These are phyloP conservation scores for Betta splendens DNA, from an alignment of 2,797 vertebrate species.

Conservation along the genomic window DNA sequence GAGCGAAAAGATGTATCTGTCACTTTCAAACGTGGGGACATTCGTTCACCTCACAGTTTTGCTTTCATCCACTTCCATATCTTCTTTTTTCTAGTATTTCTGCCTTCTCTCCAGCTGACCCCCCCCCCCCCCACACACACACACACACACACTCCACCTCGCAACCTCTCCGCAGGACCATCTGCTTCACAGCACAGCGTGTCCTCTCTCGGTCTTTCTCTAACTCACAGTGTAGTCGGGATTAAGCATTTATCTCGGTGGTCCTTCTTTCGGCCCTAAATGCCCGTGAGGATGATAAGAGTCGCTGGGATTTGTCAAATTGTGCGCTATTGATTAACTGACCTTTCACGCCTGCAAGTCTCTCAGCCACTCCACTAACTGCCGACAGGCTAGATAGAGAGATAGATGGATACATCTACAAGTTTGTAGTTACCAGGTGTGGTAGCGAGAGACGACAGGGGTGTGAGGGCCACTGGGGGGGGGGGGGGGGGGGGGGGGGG, in stretches of 20 bases:
- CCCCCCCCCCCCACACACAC: slow-evolving; percentile 7
- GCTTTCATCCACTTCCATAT: slow-evolving; percentile 49
- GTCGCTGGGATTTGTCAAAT: slow-evolving; percentile 87
- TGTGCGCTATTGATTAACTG: slow-evolving; percentile 86
- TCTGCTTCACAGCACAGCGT: slow-evolving; percentile 51
- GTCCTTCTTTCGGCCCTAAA: slow-evolving; percentile 79
- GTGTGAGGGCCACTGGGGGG: slow-evolving; percentile 38
- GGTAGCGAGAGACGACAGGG: slow-evolving; percentile 58
- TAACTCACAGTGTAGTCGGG: slow-evolving; percentile 58
- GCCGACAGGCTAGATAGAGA: slow-evolving; percentile 81
- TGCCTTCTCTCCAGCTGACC: slow-evolving; percentile 20
- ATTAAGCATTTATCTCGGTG: slow-evolving; percentile 84
- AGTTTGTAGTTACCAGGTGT: slow-evolving; percentile 82
- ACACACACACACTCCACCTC: no score
- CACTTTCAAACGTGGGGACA: slow-evolving; percentile 42
- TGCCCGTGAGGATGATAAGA: slow-evolving; percentile 82
- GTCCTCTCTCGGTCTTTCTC: slow-evolving; percentile 39
- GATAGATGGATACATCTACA: slow-evolving; percentile 83
- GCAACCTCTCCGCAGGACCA: slow-evolving; percentile 56
- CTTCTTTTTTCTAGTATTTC: slow-evolving; percentile 26
- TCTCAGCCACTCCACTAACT: slow-evolving; percentile 81
- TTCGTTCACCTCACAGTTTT: slow-evolving; percentile 54
- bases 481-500: slow-evolving; percentile 9
- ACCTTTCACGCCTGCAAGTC: slow-evolving; percentile 84
- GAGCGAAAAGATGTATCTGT: slow-evolving; percentile 51